phyloP scores from a whole-genome alignment of 2,113 vertebrate genomes.

The Xenus cinereus region DNA sequence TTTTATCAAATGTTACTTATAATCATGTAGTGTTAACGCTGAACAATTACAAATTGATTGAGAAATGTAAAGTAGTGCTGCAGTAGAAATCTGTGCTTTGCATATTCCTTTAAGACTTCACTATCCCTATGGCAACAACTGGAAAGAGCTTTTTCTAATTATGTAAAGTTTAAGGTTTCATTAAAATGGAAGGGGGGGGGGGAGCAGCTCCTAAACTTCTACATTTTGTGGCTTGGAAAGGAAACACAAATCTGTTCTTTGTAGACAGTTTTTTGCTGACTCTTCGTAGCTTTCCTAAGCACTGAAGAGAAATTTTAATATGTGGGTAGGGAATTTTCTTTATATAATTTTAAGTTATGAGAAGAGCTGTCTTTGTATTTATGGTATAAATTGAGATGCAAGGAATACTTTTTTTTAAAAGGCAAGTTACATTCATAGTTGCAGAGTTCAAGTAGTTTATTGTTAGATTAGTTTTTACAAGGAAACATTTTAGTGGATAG shows the following conservation, averaged over 20 bases:
- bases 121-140: not conserved
- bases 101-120: not conserved
- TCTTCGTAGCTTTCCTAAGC: constrained; percentile 3
- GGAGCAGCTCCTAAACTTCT: not conserved
- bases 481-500: not conserved
- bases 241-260: constrained; percentile 1
- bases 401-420: not conserved
- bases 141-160: constrained; percentile 21
- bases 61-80: not conserved
- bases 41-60: not conserved
- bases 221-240: constrained; percentile 27
- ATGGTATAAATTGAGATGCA: not conserved
- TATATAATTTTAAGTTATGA: not conserved
- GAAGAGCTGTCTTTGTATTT: not conserved
- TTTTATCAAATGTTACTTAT: not conserved
- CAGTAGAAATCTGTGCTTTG: not conserved
- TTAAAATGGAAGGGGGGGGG: not conserved
- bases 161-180: constrained; percentile 8
- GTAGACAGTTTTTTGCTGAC: constrained; percentile 8
- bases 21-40: not conserved
- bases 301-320: not conserved
- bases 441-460: not conserved
- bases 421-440: not conserved
- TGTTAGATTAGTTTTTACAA: not conserved
- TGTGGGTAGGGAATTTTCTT: not conserved